A percentile compares a stretch with the other conserved stretches of the same genome.
phyloP scores from a whole-genome alignment of 92 coral and sea anemone genomes.

The Zoanthus sociatus region DNA sequence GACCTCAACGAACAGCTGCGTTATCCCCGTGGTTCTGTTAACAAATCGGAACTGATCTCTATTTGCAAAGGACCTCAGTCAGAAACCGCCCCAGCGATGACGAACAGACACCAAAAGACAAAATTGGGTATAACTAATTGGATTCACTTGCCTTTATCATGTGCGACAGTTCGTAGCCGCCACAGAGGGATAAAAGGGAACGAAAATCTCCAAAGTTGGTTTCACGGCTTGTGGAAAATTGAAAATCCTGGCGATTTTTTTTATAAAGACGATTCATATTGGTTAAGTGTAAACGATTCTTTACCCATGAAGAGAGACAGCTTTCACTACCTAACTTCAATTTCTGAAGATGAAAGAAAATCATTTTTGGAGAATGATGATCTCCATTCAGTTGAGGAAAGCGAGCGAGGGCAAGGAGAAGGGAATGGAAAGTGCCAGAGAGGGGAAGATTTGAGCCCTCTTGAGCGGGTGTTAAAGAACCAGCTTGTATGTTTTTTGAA shows the following conservation, averaged over 20 bases:
- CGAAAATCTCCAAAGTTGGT: slow-evolving; percentile 29
- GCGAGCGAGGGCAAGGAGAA: background rate
- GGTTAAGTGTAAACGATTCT: background rate
- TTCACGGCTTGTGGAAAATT: background rate
- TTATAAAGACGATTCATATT: slow-evolving; percentile 9
- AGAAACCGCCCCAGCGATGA: background rate
- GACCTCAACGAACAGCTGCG: background rate
- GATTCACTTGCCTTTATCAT: background rate
- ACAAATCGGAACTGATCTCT: background rate
- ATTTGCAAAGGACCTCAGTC: background rate
- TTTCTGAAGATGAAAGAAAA: slow-evolving; percentile 12
- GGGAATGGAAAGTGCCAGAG: too few relatives aligned
- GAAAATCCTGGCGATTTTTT: background rate
- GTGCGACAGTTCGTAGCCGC: slow-evolving; percentile 15
- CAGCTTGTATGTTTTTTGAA: slow-evolving; percentile 24
- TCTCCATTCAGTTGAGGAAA: background rate
- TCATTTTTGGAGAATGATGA: background rate
- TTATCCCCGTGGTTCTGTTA: background rate
- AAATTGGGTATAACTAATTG: background rate
- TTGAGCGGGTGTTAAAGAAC: slow-evolving; percentile 9
- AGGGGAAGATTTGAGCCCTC: background rate
- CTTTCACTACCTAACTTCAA: background rate
- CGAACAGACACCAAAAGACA: background rate
- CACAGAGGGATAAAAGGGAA: slow-evolving; percentile 1
- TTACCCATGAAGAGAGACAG: background rate